Conservation (phyloP, 2,113 vertebrate species). For the Protomyctophum bolini region DNA sequence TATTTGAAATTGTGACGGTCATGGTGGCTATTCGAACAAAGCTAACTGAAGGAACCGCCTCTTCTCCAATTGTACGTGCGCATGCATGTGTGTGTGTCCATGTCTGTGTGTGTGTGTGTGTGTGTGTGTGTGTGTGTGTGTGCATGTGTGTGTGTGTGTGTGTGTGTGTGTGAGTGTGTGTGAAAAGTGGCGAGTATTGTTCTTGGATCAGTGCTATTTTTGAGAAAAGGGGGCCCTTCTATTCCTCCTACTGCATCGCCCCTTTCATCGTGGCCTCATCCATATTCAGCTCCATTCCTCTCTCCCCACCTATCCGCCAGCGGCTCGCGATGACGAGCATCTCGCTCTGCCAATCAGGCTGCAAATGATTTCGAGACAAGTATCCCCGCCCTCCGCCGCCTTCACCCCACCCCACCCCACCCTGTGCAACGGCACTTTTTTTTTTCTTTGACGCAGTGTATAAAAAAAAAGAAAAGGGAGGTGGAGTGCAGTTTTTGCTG, state of each 20-base stretch:
- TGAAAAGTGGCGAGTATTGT: constrained; percentile 60
- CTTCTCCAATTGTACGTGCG: neutral
- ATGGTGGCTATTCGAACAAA: constrained; percentile 41
- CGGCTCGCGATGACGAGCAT: constrained; percentile 48
- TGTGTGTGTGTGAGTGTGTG: constrained; percentile 28
- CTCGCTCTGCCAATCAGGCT: constrained; percentile 67
- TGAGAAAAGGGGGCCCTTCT: constrained; percentile 45
- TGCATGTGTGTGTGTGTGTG: constrained; percentile 15
- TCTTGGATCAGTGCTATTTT: constrained; percentile 51
- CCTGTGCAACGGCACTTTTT: constrained; percentile 67
- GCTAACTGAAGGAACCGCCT: constrained; percentile 41
- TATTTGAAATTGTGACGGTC: constrained; percentile 33
- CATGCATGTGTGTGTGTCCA: neutral
- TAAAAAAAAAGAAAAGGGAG: constrained; percentile 58
- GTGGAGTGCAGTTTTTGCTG: constrained; percentile 34
- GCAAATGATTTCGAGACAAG: constrained; percentile 35
- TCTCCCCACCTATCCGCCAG: constrained; percentile 66
- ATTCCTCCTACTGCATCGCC: constrained; percentile 52
- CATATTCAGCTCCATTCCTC: constrained; percentile 72
- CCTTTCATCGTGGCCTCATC: constrained; percentile 76
- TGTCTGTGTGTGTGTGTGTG: neutral
- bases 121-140: constrained; percentile 7
- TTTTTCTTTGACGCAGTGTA: constrained; percentile 71
- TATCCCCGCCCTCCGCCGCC: constrained; percentile 57
- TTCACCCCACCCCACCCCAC: constrained; percentile 60